These are phyloP conservation scores for Machimus rusticus DNA, from an alignment of 2,888 invertebrate genomes.

Conservation along the genomic window DNA sequence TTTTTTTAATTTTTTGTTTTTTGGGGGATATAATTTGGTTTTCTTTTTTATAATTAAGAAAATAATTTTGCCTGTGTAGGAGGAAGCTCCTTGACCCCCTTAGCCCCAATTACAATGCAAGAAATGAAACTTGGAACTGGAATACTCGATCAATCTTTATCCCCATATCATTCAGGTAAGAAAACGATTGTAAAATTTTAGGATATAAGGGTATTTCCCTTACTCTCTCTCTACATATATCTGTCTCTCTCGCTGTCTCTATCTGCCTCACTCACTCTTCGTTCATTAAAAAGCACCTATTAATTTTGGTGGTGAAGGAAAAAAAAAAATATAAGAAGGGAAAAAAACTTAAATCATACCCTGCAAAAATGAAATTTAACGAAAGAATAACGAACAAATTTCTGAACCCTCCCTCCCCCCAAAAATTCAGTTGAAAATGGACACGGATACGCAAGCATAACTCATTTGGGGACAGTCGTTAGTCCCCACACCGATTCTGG, in stretches of 20 bases:
- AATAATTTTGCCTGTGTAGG: constrained; percentile 56
- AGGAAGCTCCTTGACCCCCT: constrained; percentile 73
- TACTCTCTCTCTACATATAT: not conserved
- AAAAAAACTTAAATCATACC: not conserved
- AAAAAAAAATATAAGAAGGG: not conserved
- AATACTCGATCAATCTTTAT: constrained; percentile 71
- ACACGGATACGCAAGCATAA: constrained; percentile 50
- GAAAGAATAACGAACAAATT: not conserved
- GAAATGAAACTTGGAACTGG: constrained; percentile 75
- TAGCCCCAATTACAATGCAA: constrained; percentile 78
- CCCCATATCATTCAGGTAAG: constrained; percentile 76
- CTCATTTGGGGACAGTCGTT: constrained; percentile 51
- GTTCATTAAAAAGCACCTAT: not conserved
- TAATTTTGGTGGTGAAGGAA: not conserved
- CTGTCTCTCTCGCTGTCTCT: not conserved
- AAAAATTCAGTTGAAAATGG: constrained; percentile 51
- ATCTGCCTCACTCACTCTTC: not conserved
- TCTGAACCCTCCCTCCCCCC: too few relatives aligned
- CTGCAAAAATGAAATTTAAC: not conserved
- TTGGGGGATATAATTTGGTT: not conserved
- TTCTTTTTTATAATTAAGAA: not conserved
- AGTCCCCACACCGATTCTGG: constrained; percentile 51
- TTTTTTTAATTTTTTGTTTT: not conserved
- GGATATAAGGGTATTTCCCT: not conserved
- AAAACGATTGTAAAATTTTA: not conserved